phyloP scores from a whole-genome alignment of 2,888 invertebrate species.

The Drosophila anomalipes region DNA sequence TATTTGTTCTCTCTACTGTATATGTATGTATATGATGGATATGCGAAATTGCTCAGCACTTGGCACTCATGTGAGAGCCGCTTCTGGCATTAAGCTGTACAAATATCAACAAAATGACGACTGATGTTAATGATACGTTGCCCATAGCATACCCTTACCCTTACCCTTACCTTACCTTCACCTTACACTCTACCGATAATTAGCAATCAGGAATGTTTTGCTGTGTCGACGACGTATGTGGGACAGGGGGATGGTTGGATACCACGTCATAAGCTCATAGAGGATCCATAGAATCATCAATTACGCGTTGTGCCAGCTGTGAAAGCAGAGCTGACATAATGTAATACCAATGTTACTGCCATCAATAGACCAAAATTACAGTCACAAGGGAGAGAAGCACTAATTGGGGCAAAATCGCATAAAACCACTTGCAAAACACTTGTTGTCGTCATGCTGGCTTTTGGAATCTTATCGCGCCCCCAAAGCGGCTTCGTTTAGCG shows the following conservation, averaged over 20 bases:
- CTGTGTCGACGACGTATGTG: background rate
- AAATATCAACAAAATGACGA: slow-evolving; percentile 60
- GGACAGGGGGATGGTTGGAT: background rate
- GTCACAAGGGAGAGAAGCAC: slow-evolving; percentile 61
- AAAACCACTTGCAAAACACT: slow-evolving; percentile 5
- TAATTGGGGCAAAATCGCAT: slow-evolving; percentile 41
- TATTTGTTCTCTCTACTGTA: background rate
- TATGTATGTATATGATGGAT: slow-evolving; percentile 20
- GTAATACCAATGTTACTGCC: slow-evolving; percentile 13
- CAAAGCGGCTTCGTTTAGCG: slow-evolving; percentile 18
- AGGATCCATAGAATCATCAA: slow-evolving; percentile 29
- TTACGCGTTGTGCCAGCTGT: slow-evolving; percentile 38
- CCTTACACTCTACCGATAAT: slow-evolving; percentile 33
- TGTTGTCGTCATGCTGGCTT: slow-evolving; percentile 43
- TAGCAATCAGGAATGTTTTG: slow-evolving; percentile 28
- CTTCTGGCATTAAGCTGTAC: slow-evolving; percentile 34
- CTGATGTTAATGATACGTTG: slow-evolving; percentile 49
- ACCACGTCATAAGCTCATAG: slow-evolving; percentile 54
- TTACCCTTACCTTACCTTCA: background rate
- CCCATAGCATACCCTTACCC: background rate
- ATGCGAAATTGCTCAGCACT: slow-evolving; percentile 56
- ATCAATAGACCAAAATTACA: slow-evolving; percentile 49
- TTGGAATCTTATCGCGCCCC: slow-evolving; percentile 41
- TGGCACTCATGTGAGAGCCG: slow-evolving; percentile 64
- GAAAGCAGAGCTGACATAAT: slow-evolving; percentile 23